Percentiles rank a stretch among this genome's conserved stretches.
These are phyloP conservation scores for Thomomys bottae DNA, from an alignment of 2,113 vertebrate genomes.

Conservation along the genomic window DNA sequence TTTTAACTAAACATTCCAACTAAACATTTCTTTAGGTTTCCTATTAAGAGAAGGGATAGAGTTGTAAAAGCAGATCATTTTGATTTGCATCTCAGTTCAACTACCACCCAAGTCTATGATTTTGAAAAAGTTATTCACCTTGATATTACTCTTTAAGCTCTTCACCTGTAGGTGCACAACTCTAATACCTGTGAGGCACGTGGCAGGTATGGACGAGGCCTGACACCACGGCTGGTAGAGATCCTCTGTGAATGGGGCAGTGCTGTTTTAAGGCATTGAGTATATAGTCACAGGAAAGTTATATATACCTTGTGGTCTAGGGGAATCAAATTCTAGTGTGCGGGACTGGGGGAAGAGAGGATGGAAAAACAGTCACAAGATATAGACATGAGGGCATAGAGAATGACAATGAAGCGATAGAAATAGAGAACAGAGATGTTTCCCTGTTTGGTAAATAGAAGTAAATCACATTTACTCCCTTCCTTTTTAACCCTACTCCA, in stretches of 20 bases:
- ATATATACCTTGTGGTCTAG: too few relatives aligned
- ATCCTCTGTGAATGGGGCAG: not conserved
- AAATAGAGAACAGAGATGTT: not conserved
- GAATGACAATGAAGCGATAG: not conserved
- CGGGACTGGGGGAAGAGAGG: too few relatives aligned
- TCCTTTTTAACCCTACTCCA: not conserved
- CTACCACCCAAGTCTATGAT: not conserved
- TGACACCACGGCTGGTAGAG: not conserved
- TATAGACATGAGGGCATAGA: not conserved
- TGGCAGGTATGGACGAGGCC: fast-evolving
- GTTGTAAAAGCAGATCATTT: not conserved
- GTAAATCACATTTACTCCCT: not conserved
- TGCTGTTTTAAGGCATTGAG: not conserved
- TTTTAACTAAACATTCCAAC: not conserved
- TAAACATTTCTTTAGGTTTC: not conserved
- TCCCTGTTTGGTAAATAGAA: not conserved
- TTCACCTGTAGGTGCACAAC: not conserved
- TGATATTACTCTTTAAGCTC: not conserved
- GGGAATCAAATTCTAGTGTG: not conserved
- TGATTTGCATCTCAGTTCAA: not conserved
- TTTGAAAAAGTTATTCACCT: not conserved
- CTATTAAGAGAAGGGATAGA: not conserved
- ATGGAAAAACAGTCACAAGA: not conserved
- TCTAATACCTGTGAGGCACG: too few relatives aligned
- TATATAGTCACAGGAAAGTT: not conserved